Evolutionary conservation across 1,140 invertebrate species (phyloP).

Genomic region (Pararge aegeria): DNA sequence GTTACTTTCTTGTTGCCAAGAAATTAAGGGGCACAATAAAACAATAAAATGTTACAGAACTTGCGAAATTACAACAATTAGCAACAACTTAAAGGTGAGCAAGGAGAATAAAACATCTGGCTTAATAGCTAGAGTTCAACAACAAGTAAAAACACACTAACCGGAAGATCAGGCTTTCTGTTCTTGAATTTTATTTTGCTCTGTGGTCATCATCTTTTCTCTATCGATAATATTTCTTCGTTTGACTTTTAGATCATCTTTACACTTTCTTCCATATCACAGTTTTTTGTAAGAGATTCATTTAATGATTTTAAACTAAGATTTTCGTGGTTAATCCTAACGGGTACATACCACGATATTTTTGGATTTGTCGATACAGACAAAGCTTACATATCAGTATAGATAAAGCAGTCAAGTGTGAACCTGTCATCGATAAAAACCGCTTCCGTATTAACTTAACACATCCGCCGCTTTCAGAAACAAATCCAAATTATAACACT

Average conservation of each 20-base stretch:
- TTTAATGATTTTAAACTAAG: too few relatives aligned
- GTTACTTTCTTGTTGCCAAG: slow-evolving; percentile 14
- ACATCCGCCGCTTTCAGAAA: neutral
- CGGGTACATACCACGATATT: too few relatives aligned
- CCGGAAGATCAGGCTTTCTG: too few relatives aligned
- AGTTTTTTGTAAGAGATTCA: too few relatives aligned
- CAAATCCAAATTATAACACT: neutral
- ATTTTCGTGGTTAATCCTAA: too few relatives aligned
- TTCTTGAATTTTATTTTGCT: too few relatives aligned
- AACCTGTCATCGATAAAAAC: neutral
- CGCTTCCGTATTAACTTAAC: neutral
- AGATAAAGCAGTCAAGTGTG: neutral
- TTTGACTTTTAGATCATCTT: too few relatives aligned
- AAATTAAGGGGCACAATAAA: slow-evolving; percentile 18
- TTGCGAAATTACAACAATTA: slow-evolving; percentile 23
- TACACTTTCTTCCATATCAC: too few relatives aligned
- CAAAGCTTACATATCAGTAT: too few relatives aligned
- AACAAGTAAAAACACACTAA: slow-evolving; percentile 5
- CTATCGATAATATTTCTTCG: too few relatives aligned
- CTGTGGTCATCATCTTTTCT: too few relatives aligned
- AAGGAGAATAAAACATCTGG: slow-evolving; percentile 1
- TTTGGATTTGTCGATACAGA: too few relatives aligned
- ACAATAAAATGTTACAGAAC: slow-evolving; percentile 16
- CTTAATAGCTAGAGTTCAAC: slow-evolving; percentile 7
- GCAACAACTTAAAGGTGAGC: slow-evolving; percentile 16